Evolutionary conservation across 2,888 invertebrate species (phyloP).

Genomic region (Andrena trimmerana): DNA sequence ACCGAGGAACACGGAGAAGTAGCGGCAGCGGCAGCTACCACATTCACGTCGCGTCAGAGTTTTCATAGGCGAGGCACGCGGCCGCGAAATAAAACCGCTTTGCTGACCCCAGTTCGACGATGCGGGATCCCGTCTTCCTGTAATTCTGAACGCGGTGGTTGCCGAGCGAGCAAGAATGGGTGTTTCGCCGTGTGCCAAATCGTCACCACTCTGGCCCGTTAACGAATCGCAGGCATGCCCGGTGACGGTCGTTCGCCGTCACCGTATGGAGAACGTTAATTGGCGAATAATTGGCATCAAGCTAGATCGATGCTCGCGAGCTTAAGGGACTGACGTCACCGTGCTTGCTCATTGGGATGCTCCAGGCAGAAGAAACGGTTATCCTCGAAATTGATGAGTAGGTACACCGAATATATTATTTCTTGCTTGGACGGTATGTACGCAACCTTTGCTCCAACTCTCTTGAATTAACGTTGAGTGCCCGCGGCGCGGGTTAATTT

Average conservation of each 20-base stretch:
- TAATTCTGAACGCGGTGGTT: neutral
- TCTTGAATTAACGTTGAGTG: constrained; percentile 6
- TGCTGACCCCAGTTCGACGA: neutral
- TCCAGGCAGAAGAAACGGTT: neutral
- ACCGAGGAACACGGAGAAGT: neutral
- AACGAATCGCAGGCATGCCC: constrained; percentile 40
- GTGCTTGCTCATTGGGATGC: no score
- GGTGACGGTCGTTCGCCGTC: constrained; percentile 33
- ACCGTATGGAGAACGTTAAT: no score
- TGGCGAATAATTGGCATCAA: no score
- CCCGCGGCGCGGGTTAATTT: constrained; percentile 10
- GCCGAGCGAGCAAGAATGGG: constrained; percentile 6
- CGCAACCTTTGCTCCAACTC: neutral
- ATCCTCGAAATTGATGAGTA: constrained; percentile 2
- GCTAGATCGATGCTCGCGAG: neutral
- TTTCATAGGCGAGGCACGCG: constrained; percentile 25
- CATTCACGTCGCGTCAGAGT: constrained; percentile 10
- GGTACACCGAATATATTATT: neutral
- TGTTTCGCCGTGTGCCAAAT: constrained; percentile 34
- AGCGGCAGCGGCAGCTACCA: neutral
- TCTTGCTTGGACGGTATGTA: neutral
- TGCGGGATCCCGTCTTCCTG: neutral
- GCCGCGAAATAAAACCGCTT: constrained; percentile 27
- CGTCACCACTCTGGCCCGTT: constrained; percentile 37
- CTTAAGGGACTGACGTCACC: neutral